Base-by-base conservation (phyloP, 2,888 invertebrate genomes). In the Calameuta idolon region DNA sequence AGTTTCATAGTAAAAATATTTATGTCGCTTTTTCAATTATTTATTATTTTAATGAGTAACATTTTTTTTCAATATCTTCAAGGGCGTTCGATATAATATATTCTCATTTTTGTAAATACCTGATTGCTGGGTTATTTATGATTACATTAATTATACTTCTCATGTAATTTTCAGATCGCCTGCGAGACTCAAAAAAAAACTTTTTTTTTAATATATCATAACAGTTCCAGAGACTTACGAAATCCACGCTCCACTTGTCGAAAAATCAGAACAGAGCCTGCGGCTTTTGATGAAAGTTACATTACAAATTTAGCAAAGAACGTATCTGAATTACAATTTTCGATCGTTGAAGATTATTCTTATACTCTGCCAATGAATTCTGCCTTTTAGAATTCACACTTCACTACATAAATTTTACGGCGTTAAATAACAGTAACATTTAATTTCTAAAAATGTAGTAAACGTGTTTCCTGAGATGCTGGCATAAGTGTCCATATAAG, bases 121-220 rank as follows among this genome's bases (percentile, higher is more conserved):
- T 55, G 23, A 23, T 55, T 9, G 9, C 23, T 55, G 23, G 40
- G 15, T 5, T 55, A 9, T 55, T 23, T 15, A 9, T 55, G 55
- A 55, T 23, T 55, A 23, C 23, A 9, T 55, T 55, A 23, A 5
- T 55, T 55, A 55, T 2, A 55, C 15, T 40, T 55, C 23, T 55
- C 23, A 55, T 23, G 23, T 23, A 55, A 55, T 23, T 55, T 55
- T 23, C 9, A 34, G 75, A 71, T 34, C 37, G n/a, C n/a, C 31
- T 15, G 12, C 33, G 33, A 31, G 30, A 69, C 40, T 15, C 37
- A 37, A 69, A 33, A 34, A 31, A 76, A 4, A 33, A 35, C 34
- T 73, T 74, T 74, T 69, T 73, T 73, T 69, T 69, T 78, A 73
- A 73, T 76, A 68, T 74, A 71, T 76, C n/a, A 69, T 40, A 71